phyloP scores from a whole-genome alignment of 2,888 invertebrate species.

The Euplagia quadripunctaria region DNA sequence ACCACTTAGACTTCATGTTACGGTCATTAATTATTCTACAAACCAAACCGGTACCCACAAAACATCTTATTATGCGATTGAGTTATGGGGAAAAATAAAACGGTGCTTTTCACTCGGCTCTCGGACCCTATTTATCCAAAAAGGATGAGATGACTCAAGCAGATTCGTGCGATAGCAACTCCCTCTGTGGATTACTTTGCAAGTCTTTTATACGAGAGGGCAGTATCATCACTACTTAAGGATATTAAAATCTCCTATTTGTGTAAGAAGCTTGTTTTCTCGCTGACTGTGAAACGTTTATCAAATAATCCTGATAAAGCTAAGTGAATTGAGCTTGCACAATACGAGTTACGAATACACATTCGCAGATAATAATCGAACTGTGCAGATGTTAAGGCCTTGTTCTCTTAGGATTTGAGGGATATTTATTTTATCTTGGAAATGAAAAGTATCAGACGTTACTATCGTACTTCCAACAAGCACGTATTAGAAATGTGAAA shows the following conservation, averaged over 20 bases:
- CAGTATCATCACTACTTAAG: conserved; percentile 86
- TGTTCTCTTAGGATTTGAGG: not conserved
- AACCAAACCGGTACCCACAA: conserved; percentile 11
- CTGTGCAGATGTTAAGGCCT: not conserved
- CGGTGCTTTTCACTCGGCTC: conserved; percentile 65
- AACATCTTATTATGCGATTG: conserved; percentile 44
- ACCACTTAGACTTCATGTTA: not conserved
- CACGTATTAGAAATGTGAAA: not conserved
- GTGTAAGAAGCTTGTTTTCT: conserved; percentile 85
- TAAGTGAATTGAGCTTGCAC: conserved; percentile 60
- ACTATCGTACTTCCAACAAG: not conserved
- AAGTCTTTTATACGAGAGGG: conserved; percentile 83
- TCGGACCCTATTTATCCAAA: conserved; percentile 84
- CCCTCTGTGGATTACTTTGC: conserved; percentile 86
- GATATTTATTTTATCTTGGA: not conserved
- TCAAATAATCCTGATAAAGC: conserved; percentile 74
- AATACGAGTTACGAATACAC: conserved; percentile 27
- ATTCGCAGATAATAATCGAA: not conserved
- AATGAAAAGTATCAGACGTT: not conserved
- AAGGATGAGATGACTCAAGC: conserved; percentile 86
- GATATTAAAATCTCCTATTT: conserved; percentile 86
- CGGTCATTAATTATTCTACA: not conserved
- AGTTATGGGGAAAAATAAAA: conserved; percentile 66
- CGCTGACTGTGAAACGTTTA: conserved; percentile 74
- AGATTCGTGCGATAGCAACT: conserved; percentile 84